Evolutionary conservation across 2,888 invertebrate species (phyloP).

Genomic region (Dione vanillae): DNA sequence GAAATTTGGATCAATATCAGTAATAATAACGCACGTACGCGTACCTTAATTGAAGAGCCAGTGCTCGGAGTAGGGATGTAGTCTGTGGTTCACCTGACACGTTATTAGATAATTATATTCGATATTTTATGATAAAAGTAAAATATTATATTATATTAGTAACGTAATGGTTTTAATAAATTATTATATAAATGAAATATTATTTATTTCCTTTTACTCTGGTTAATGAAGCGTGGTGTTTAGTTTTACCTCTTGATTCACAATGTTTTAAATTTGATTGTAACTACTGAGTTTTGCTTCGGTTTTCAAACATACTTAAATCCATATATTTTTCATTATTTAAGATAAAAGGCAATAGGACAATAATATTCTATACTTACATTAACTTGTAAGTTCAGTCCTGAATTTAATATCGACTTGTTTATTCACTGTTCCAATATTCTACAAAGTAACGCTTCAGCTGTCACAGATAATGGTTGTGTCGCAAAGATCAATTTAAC

Average conservation of each 20-base stretch:
- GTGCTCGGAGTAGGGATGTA: not conserved
- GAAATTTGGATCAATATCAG: not conserved
- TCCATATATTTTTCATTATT: too few species aligned
- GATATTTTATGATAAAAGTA: too few species aligned
- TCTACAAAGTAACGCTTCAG: constrained; percentile 13
- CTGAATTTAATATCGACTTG: constrained; percentile 18
- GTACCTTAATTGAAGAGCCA: not conserved
- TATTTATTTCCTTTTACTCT: too few species aligned
- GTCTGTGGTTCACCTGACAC: not conserved
- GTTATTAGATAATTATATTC: not conserved
- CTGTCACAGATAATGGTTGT: constrained; percentile 6
- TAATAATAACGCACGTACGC: too few species aligned
- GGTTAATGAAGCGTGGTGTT: too few species aligned
- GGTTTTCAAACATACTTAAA: too few species aligned
- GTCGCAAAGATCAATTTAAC: not conserved
- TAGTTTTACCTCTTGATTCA: too few species aligned
- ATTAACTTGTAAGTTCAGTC: not conserved
- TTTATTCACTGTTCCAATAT: constrained; percentile 6
- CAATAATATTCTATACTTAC: not conserved
- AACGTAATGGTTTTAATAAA: too few species aligned
- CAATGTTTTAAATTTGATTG: too few species aligned
- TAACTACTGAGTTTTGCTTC: too few species aligned
- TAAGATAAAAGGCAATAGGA: not conserved
- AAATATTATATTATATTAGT: too few species aligned
- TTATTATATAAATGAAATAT: too few species aligned